Evolutionary conservation across 2,888 invertebrate species (phyloP), one percentile per base, ranked within the genome.

Genomic region (Callyntrura guangdongensis): DNA sequence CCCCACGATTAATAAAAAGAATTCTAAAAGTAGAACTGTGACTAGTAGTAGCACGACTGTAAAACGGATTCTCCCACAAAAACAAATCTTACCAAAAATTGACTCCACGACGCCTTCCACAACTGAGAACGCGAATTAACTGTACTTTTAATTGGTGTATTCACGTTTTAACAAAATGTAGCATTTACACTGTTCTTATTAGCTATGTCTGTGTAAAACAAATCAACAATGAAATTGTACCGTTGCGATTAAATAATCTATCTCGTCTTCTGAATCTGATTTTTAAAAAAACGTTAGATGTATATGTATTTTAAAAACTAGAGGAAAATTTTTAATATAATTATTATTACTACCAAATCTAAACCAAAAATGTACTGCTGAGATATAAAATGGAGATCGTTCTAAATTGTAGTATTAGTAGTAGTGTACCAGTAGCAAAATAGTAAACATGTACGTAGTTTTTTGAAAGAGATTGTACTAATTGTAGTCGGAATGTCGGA

Each of bases 1-100:
- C 53, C 86, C 91, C 6, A 67, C 87, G 2, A 59, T 61, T 11
- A 85, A 72, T 45, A 92, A 90, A 49, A 94, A 93, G 77, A 86
- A 86, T 22, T 92, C 92, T 8, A 91, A 93, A 81, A 92, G 92
- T 81, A 92, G 93, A 79, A 91, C 93, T 85, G 94, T 93, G 14
- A 92, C 91, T 56, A 94, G 94, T 86, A 93, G 93, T 74, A 93
- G 92, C 85, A 92, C 91, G n/a, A 88, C 89, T 25, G 92, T 92
- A 17, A 94, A 94, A 69, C 88, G 94, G 86, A 91, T 93, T 69
- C 93, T 93, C 77, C 92, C 93, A 12, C 94, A 93, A 85, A 94
- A 94, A 85, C 94, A 94, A 91, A 94, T 94, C 74, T 89, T 94
- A 84, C 94, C 94, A n/a, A 94, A 94, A 91, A 94, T 94, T 91